These are phyloP conservation scores for Aphidius colemani DNA, from an alignment of 2,888 invertebrate species.

Conservation along the genomic window DNA sequence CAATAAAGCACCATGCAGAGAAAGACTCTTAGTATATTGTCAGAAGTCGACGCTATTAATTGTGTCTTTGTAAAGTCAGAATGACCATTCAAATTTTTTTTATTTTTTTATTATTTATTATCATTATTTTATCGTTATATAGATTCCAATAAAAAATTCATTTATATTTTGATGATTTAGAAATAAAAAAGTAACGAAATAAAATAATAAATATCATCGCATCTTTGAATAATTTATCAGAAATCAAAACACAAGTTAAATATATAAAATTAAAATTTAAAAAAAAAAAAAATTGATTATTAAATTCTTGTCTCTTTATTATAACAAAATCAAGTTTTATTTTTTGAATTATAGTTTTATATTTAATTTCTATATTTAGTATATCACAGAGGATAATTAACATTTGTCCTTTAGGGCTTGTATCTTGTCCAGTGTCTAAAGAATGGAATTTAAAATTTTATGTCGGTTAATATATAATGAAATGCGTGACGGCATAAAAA, in stretches of 20 bases:
- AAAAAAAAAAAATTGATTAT: no score
- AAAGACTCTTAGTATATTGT: no score
- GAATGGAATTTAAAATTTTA: conserved; percentile 56
- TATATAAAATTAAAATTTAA: no score
- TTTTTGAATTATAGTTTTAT: conserved; percentile 9
- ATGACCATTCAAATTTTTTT: no score
- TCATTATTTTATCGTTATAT: no score
- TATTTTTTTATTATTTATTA: no score
- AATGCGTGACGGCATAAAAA: conserved; percentile 58
- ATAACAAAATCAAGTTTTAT: neutral
- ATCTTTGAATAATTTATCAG: no score
- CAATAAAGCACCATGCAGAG: no score
- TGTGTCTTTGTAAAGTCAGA: neutral
- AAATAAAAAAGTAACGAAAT: no score
- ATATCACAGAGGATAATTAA: conserved; percentile 5
- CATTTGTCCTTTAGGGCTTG: conserved; percentile 2
- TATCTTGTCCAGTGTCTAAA: conserved; percentile 9
- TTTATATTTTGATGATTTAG: neutral
- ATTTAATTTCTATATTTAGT: neutral
- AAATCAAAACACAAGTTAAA: no score
- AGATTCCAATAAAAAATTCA: neutral
- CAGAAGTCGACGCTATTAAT: conserved; percentile 10
- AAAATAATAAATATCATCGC: no score
- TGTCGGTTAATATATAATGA: conserved; percentile 57
- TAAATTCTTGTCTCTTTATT: no score